Base-by-base conservation (phyloP, 2,797 vertebrate species). In the Phyllotis vaccarum region DNA sequence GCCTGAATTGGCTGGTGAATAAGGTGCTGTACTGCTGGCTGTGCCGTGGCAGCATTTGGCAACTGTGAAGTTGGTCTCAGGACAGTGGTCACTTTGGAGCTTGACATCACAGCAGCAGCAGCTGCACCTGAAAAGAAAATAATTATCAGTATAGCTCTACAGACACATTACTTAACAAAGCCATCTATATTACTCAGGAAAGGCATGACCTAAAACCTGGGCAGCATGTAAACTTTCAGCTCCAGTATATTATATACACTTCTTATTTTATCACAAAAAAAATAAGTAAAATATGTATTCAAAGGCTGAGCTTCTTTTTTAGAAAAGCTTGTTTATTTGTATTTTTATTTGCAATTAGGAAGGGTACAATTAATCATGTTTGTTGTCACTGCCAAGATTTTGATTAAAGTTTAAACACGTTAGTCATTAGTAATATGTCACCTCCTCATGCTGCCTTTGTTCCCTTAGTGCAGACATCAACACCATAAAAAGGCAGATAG, bases 31-130 rank as follows among this genome's bases (percentile, higher is more conserved):
- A 99, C 99, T 6, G 98, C 98, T 87, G 99, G 98, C 97, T 99
- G 99, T 52, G 99, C 99, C 0, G 99, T 97, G 1, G 99, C 99
- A 0, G 99, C 98, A 11, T 98, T 99, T n/a, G 99, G 99, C 98
- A 99, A 92, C 96, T 99, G 99, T 0, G 99, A 99, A 8, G 99
- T 99, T 88, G 99, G 99, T 91, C 99, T 99, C 91, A 99, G 98
- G 82, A 99, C 99, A 3, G 99, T 99, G 54, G 99, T 99, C 5
- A 99, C 99, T 99, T 99, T 99, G 89, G 99, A 99, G 97, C 99
- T 99, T 88, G 99, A 99, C 99, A 99, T 99, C 91, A 99, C 99
- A 62, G 99, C 99, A 96, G 99, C 99, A 89, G 99, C 99, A 2
- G 99, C 99, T 83, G 99, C 99, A 92, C 99, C 99, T 99, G 83